A percentile compares a stretch with the other conserved stretches of the same genome.
These are phyloP conservation scores for Montipora capricornis DNA, from an alignment of 64 coral and sea anemone species.

Conservation along the genomic window DNA sequence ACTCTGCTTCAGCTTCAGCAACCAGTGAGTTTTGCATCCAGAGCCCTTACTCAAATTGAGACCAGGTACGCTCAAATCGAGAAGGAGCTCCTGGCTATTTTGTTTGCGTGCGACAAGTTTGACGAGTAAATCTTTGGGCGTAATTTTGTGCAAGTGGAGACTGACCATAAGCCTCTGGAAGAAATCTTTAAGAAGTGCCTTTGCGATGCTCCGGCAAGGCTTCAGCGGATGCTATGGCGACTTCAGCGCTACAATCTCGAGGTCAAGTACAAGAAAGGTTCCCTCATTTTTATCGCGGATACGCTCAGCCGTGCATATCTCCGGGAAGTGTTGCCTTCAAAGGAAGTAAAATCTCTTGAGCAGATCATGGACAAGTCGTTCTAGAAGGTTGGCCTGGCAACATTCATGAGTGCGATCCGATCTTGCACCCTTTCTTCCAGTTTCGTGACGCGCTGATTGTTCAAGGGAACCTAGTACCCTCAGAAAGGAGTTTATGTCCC, in stretches of 20 bases:
- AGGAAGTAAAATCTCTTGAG: neutral
- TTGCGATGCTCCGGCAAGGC: neutral
- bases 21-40: constrained; percentile 25
- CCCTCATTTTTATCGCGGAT: neutral
- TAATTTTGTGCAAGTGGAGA: neutral
- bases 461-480: constrained; percentile 1
- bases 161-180: constrained; percentile 18
- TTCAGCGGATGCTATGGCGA: constrained; percentile 6
- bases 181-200: neutral
- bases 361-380: neutral
- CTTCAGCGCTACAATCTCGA: neutral
- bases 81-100: constrained; percentile 25
- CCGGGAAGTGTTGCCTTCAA: neutral
- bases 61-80: constrained; percentile 13
- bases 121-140: constrained; percentile 17
- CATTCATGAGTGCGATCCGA: neutral
- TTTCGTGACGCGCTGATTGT: constrained; percentile 18
- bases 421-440: constrained; percentile 27
- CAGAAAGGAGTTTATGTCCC: constrained; percentile 8
- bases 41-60: constrained; percentile 15
- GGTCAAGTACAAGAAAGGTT: neutral
- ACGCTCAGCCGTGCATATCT: constrained; percentile 13
- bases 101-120: constrained; percentile 14
- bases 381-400: neutral
- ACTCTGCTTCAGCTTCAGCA: neutral